Conservation (phyloP, 2,797 vertebrate species). For the Holocentrus rufus region DNA sequence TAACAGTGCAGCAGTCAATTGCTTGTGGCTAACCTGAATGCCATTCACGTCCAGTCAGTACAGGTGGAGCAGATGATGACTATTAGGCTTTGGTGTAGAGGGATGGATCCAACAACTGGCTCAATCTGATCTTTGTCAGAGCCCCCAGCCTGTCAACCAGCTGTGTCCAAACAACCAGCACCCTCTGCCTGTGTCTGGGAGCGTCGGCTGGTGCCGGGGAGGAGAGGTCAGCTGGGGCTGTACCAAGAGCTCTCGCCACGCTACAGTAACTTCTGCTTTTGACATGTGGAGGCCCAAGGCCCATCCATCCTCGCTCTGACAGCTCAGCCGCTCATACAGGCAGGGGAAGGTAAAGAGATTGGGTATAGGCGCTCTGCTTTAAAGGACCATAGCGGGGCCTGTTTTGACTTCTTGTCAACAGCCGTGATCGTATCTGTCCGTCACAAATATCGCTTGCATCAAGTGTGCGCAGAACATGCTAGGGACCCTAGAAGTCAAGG, state of each 20-base stretch:
- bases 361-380: constrained; percentile 19
- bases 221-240: constrained; percentile 61
- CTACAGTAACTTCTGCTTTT: constrained; percentile 71
- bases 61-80: neutral
- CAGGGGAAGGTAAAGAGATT: constrained; percentile 35
- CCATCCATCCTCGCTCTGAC: constrained; percentile 61
- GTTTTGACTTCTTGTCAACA: no score
- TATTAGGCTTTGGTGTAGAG: neutral
- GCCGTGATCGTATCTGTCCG: no score
- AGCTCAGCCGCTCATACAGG: constrained; percentile 47
- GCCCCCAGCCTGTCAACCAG: constrained; percentile 60
- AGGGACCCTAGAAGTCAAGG: no score
- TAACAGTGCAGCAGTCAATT: neutral
- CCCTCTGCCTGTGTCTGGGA: constrained; percentile 43
- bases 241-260: constrained; percentile 49
- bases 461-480: no score
- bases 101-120: constrained; percentile 11
- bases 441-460: no score
- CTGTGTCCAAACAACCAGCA: constrained; percentile 68
- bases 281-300: constrained; percentile 55
- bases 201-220: constrained; percentile 26
- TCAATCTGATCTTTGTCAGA: constrained; percentile 51
- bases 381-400: neutral
- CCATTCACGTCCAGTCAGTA: neutral
- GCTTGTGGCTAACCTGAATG: neutral